Evolutionary conservation across 2,113 vertebrate species (phyloP).

Genomic region (Psilopsiagon aymara): DNA sequence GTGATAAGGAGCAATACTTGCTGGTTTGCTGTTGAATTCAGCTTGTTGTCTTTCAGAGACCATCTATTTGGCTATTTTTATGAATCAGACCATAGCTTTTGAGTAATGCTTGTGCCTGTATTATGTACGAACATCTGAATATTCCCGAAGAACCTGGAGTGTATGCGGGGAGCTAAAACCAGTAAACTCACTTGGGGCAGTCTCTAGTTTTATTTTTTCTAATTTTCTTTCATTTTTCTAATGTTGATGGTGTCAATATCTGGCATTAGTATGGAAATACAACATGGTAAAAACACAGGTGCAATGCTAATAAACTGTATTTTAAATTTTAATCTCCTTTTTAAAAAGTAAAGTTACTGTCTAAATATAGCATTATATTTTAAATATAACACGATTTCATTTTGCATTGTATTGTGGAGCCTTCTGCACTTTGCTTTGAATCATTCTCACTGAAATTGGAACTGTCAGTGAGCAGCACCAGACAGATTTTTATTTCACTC

Average conservation of each 20-base stretch:
- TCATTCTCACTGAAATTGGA: background rate
- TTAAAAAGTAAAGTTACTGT: background rate
- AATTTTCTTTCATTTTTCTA: background rate
- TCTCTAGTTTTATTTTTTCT: background rate
- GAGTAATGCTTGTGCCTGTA: background rate
- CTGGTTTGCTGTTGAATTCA: background rate
- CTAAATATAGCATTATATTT: background rate
- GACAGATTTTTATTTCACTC: background rate
- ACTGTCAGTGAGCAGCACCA: background rate
- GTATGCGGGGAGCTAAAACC: background rate
- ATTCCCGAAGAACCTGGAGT: background rate
- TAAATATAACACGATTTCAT: background rate
- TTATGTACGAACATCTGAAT: background rate
- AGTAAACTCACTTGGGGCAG: background rate
- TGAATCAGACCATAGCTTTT: background rate
- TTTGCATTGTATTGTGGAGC: background rate
- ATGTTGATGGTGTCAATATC: background rate
- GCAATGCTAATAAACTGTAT: background rate
- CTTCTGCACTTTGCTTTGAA: background rate
- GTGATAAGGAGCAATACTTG: background rate
- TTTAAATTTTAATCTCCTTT: background rate
- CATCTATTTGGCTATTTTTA: background rate
- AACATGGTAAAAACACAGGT: background rate
- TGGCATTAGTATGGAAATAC: background rate
- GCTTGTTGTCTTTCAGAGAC: background rate